Conservation (phyloP, 2,888 invertebrate genomes). For the Tetrapedia diversipes region DNA sequence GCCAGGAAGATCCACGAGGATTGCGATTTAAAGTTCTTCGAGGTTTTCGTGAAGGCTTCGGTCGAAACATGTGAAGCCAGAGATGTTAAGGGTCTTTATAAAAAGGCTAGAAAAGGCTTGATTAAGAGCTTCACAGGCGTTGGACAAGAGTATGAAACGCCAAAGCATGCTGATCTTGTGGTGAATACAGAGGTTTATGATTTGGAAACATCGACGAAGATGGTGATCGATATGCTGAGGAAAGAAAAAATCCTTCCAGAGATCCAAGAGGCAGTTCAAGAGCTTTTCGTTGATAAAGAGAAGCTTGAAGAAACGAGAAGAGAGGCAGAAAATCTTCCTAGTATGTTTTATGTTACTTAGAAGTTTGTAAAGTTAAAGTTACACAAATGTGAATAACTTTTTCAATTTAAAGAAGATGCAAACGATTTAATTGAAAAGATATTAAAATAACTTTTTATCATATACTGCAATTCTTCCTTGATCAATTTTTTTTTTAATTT, state of each 20-base stretch:
- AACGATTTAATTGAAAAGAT: too few relatives aligned
- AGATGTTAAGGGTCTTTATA: constrained; percentile 98
- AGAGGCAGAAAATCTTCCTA: constrained; percentile 82
- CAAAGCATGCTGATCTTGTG: constrained; percentile 92
- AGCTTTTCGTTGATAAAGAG: constrained; percentile 90
- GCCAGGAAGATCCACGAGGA: constrained; percentile 95
- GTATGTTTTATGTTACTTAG: too few relatives aligned
- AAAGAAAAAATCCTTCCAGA: constrained; percentile 86
- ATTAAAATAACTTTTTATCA: too few relatives aligned
- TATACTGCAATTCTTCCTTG: too few relatives aligned
- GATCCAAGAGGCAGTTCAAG: constrained; percentile 76
- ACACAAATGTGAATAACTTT: too few relatives aligned
- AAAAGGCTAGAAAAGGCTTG: constrained; percentile 96
- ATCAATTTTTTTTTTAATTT: background rate
- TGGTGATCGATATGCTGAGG: constrained; percentile 92
- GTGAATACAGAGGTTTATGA: constrained; percentile 91
- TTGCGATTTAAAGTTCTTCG: constrained; percentile 93
- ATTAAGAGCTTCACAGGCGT: constrained; percentile 95
- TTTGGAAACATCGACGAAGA: constrained; percentile 93
- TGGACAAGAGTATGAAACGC: constrained; percentile 95
- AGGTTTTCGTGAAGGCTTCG: constrained; percentile 98
- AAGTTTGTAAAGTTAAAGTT: too few relatives aligned
- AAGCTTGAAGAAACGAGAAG: constrained; percentile 86
- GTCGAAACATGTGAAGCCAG: constrained; percentile 95
- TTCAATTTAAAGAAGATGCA: too few relatives aligned